Evolutionary conservation across 2,888 invertebrate species (phyloP).

Genomic region (Leucophora obtusa): DNA sequence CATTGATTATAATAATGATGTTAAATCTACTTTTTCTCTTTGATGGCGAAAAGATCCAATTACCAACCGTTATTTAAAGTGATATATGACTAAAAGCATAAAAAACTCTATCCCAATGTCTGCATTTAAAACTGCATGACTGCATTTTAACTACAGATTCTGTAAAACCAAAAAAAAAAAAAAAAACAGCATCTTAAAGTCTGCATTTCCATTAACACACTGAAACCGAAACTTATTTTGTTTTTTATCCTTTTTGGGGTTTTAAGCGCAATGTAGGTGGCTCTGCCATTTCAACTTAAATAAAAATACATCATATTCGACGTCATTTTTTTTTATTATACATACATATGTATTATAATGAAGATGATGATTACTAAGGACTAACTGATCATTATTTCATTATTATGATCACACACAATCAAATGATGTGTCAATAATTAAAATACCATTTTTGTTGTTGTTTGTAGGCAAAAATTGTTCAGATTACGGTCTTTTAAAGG

Average conservation of each 20-base stretch:
- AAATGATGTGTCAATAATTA: slow-evolving; percentile 54
- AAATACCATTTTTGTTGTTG: slow-evolving; percentile 67
- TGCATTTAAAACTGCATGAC: slow-evolving; percentile 55
- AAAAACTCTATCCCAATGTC: slow-evolving; percentile 66
- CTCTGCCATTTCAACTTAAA: slow-evolving; percentile 52
- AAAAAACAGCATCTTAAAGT: slow-evolving; percentile 38
- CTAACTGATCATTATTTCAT: slow-evolving; percentile 57
- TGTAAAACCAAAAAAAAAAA: not conserved
- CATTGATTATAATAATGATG: slow-evolving; percentile 33
- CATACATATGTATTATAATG: not conserved
- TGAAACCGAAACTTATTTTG: slow-evolving; percentile 55
- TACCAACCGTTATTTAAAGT: slow-evolving; percentile 38
- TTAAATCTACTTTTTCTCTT: not conserved
- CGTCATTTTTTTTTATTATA: not conserved
- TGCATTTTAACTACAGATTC: slow-evolving; percentile 44
- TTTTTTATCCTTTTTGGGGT: slow-evolving; percentile 13
- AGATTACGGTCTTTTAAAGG: slow-evolving; percentile 47
- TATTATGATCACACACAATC: slow-evolving; percentile 54
- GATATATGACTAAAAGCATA: slow-evolving; percentile 63
- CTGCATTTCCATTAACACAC: slow-evolving; percentile 26
- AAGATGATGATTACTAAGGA: slow-evolving; percentile 22
- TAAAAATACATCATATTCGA: slow-evolving; percentile 40
- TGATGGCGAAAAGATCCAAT: slow-evolving; percentile 34
- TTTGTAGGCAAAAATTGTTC: slow-evolving; percentile 18
- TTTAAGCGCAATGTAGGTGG: slow-evolving; percentile 61